Base-by-base conservation (phyloP, 2,888 invertebrate genomes). In the Mantis religiosa region DNA sequence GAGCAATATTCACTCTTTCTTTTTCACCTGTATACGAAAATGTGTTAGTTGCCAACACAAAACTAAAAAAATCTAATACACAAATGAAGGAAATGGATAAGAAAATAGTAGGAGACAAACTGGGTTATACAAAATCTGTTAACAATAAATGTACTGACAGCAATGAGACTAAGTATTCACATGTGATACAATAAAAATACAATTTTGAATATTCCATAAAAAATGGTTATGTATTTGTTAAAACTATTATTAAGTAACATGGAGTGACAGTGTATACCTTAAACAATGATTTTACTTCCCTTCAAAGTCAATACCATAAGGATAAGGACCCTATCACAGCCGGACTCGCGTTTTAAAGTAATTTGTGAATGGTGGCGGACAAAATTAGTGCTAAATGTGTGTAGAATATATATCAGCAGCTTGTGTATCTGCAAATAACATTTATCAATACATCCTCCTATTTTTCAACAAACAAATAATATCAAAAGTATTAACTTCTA, bases 301-400 rank as follows among this genome's bases (percentile, higher is more conserved):
- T 94, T 94, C 93, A 94, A 94, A 94, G 94, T 94, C 94, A 94
- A 94, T 94, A 94, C 93, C 94, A 94, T 93, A 93, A 93, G 93
- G 94, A 94, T 93, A 94, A 93, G 93, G 94, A 94, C 94, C 93
- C 93, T 93, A 93, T 94, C 94, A 94, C 94, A 94, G 94, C 93
- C 93, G 93, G 92, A 90, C 90, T 90, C 91, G 91, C 91, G 91
- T 91, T 91, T 90, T 87, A 87, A 84, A 89, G 87, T 82, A 84
- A 89, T 85, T 89, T 89, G 89, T 89, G 86, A 71, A 83, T 89
- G 89, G 86, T 89, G 86, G 27, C 71, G 27, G 71, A 54, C 28
- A 28, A n/a, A n/a, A n/a, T n/a, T 28, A 88, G 25, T 71, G 54
- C 87, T 84, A 28, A 85, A 88, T 84, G 34, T 86, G 86, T 7